Conservation (phyloP, 1,140 invertebrate species). For the Augochlora pura region DNA sequence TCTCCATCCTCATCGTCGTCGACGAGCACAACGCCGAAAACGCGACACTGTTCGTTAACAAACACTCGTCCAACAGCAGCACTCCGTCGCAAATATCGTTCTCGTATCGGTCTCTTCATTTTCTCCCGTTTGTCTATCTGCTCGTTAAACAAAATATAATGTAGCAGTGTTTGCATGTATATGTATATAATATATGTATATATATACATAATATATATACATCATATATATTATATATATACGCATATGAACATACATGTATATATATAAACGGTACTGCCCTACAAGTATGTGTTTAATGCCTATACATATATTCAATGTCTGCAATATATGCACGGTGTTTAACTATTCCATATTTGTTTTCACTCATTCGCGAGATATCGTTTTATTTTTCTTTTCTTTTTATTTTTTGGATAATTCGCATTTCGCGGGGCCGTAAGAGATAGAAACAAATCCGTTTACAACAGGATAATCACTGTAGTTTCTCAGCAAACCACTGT, state of each 20-base stretch:
- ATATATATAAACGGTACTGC: constrained; percentile 54
- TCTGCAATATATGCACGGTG: constrained; percentile 39
- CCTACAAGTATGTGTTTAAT: constrained; percentile 42
- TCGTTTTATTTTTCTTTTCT: no score
- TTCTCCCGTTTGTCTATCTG: constrained; percentile 39
- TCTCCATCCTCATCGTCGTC: neutral
- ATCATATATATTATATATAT: constrained; percentile 46
- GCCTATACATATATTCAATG: constrained; percentile 33
- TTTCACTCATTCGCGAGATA: constrained; percentile 15
- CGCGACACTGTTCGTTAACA: constrained; percentile 9
- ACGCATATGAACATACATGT: constrained; percentile 41
- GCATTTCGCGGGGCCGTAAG: constrained; percentile 50
- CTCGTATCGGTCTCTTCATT: neutral
- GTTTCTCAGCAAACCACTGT: constrained; percentile 74
- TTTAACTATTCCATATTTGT: constrained; percentile 30
- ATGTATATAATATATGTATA: constrained; percentile 45
- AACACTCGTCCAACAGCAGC: neutral
- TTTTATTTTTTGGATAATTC: constrained; percentile 23
- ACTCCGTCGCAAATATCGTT: neutral
- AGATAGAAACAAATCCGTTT: constrained; percentile 61
- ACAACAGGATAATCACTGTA: constrained; percentile 65
- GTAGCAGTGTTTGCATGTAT: constrained; percentile 55
- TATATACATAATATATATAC: constrained; percentile 36
- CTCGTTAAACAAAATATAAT: constrained; percentile 71
- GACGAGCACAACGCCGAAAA: constrained; percentile 29